A percentile compares a stretch with the other conserved stretches of the same genome.
Evolutionary conservation across 2,113 vertebrate genomes (phyloP).

Genomic region (Stictonetta naevosa): DNA sequence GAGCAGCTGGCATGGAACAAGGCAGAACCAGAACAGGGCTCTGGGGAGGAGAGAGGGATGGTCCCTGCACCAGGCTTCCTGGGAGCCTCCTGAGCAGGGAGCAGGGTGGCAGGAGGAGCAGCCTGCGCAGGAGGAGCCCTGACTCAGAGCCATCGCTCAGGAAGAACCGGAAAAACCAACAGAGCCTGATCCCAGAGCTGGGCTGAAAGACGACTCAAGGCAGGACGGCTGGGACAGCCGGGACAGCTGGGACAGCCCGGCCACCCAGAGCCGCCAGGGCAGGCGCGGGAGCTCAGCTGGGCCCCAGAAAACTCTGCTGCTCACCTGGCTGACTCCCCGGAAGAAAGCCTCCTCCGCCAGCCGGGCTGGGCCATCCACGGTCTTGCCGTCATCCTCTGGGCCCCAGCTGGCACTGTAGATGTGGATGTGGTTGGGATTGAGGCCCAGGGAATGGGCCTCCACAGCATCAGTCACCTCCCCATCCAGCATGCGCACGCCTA

Average conservation of each 20-base stretch:
- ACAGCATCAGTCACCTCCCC: conserved; percentile 97
- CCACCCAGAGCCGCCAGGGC: neutral
- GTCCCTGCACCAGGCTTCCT: fast-evolving
- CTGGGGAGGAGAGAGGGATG: fast-evolving
- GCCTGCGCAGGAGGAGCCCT: neutral
- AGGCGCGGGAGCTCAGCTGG: neutral
- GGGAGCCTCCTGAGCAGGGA: neutral
- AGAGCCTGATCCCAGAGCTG: neutral
- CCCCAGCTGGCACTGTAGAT: conserved; percentile 99
- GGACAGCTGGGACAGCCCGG: neutral
- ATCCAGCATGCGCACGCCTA: conserved; percentile 98
- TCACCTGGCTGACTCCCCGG: conserved; percentile 92
- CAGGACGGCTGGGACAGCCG: fast-evolving
- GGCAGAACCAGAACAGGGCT: neutral
- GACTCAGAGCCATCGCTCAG: neutral
- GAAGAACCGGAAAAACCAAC: conserved; percentile 60
- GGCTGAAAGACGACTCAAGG: neutral
- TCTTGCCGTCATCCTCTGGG: conserved; percentile 95
- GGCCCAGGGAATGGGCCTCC: conserved; percentile 93
- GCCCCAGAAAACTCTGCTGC: neutral
- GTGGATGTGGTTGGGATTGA: conserved; percentile 95
- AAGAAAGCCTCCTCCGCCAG: conserved; percentile 94
- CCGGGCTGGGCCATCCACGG: conserved; percentile 94
- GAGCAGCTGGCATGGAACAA: neutral
- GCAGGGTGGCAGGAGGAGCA: neutral